Evolutionary conservation across 2,113 vertebrate genomes (phyloP).

Genomic region (Isichthys henryi): DNA sequence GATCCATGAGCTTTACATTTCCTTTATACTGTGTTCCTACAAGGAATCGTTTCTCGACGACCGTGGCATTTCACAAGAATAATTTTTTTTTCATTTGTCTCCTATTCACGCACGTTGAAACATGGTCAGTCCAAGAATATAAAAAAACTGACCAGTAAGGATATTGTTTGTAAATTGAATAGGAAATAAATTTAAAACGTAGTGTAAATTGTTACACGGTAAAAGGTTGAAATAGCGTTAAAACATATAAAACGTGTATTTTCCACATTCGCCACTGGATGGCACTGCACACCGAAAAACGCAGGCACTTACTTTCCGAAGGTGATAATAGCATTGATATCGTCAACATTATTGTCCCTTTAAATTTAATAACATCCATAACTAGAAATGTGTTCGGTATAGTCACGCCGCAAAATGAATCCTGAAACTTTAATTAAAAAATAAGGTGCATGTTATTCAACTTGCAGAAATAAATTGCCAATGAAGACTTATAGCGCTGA

Average conservation of each 20-base stretch:
- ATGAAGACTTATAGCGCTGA: neutral
- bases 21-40: neutral
- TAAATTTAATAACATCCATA: neutral
- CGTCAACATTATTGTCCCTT: neutral
- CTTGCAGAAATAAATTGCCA: neutral
- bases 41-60: neutral
- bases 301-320: neutral
- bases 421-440: neutral
- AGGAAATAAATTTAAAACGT: neutral
- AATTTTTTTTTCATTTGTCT: neutral
- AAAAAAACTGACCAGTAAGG: neutral
- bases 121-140: neutral
- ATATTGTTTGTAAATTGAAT: neutral
- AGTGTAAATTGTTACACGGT: neutral
- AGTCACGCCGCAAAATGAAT: neutral
- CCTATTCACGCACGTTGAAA: neutral
- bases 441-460: neutral
- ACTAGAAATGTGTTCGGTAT: neutral
- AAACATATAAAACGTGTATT: neutral
- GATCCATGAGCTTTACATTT: neutral
- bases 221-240: neutral
- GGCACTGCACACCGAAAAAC: slow-evolving; percentile 19
- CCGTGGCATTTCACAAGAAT: neutral
- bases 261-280: slow-evolving; percentile 12
- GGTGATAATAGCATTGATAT: neutral